These are phyloP conservation scores for Maconellicoccus hirsutus DNA, from an alignment of 1,140 invertebrate species.

Conservation along the genomic window DNA sequence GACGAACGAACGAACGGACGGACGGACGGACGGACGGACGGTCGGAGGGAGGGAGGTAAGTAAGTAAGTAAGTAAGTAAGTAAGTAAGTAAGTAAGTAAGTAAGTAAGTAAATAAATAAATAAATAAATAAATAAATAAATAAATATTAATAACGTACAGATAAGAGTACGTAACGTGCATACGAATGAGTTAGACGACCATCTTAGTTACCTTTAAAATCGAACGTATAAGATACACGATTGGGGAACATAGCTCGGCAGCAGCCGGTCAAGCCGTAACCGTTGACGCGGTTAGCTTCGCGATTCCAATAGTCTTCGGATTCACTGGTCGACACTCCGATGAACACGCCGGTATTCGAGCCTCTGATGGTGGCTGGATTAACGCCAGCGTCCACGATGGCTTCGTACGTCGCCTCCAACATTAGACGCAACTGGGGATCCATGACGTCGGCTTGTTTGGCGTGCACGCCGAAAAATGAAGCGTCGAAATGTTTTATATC, in stretches of 20 bases:
- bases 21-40: too few relatives aligned
- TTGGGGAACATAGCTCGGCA: constrained; percentile 92
- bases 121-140: too few relatives aligned
- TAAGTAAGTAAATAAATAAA: too few relatives aligned
- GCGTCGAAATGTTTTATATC: constrained; percentile 78
- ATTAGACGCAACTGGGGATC: constrained; percentile 87
- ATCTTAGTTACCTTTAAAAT: constrained; percentile 46
- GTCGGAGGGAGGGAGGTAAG: too few relatives aligned
- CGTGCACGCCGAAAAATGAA: constrained; percentile 86
- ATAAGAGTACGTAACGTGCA: too few relatives aligned
- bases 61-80: too few relatives aligned
- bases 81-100: too few relatives aligned
- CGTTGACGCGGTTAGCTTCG: constrained; percentile 65
- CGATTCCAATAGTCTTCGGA: constrained; percentile 67
- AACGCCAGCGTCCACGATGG: constrained; percentile 79
- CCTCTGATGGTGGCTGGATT: constrained; percentile 71
- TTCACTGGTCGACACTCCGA: constrained; percentile 77
- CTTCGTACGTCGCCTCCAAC: constrained; percentile 87
- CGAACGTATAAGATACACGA: constrained; percentile 88
- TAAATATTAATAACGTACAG: too few relatives aligned
- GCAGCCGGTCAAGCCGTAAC: constrained; percentile 87
- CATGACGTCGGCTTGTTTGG: constrained; percentile 88
- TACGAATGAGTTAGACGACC: too few relatives aligned
- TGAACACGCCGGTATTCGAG: constrained; percentile 77
- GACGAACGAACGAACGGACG: too few relatives aligned